Percentiles rank a stretch among this genome's conserved stretches.
Evolutionary conservation across 1,140 invertebrate genomes (phyloP).

Genomic region (Melitaea cinxia): DNA sequence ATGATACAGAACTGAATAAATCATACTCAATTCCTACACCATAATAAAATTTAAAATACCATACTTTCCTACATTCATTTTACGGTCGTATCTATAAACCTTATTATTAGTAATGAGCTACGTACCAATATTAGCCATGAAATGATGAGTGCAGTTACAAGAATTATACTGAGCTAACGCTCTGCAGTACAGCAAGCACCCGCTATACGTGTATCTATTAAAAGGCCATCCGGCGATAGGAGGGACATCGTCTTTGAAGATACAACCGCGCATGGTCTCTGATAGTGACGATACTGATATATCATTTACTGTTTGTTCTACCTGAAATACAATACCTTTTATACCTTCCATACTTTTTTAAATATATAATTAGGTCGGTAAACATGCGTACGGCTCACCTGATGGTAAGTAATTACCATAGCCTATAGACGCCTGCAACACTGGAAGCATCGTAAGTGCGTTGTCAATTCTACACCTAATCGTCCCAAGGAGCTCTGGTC

Average conservation of each 20-base stretch:
- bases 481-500: too few species aligned
- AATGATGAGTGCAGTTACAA: constrained; percentile 83
- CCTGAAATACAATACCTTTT: constrained; percentile 37
- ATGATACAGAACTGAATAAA: too few species aligned
- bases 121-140: constrained; percentile 77
- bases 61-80: too few species aligned
- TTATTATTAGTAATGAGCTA: not conserved
- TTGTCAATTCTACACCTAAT: too few species aligned
- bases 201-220: constrained; percentile 78
- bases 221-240: constrained; percentile 63
- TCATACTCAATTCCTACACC: too few species aligned
- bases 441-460: too few species aligned
- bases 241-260: constrained; percentile 54
- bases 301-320: constrained; percentile 62
- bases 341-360: too few species aligned
- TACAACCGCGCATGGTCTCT: constrained; percentile 49
- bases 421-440: too few species aligned
- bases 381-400: too few species aligned
- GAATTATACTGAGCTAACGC: constrained; percentile 70
- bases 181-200: constrained; percentile 82
- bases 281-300: constrained; percentile 45
- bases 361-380: too few species aligned
- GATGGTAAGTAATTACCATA: too few species aligned
- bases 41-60: too few species aligned
- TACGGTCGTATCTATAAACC: not conserved